These are phyloP conservation scores for Champsocephalus gunnari DNA, from an alignment of 2,797 vertebrate species.

Conservation along the genomic window DNA sequence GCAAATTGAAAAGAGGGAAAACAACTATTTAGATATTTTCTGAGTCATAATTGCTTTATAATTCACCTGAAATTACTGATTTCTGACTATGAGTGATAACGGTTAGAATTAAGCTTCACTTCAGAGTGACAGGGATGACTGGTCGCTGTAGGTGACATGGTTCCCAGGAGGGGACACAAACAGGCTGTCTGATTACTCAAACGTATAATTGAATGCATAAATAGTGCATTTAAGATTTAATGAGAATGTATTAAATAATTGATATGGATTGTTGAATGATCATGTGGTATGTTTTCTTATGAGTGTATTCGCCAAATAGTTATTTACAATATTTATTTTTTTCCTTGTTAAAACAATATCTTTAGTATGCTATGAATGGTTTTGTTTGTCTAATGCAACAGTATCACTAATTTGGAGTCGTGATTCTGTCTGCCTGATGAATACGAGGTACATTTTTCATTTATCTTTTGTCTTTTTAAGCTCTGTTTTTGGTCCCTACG, in stretches of 20 bases:
- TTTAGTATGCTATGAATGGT: background rate
- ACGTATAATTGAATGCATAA: slow-evolving; percentile 29
- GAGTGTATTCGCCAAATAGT: background rate
- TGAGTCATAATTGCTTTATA: slow-evolving; percentile 31
- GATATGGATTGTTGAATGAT: background rate
- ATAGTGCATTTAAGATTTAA: slow-evolving; percentile 16
- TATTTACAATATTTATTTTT: background rate
- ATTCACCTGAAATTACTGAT: slow-evolving; percentile 34
- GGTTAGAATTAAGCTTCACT: background rate
- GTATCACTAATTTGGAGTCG: background rate
- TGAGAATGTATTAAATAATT: slow-evolving; percentile 3
- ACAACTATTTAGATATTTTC: slow-evolving; percentile 30
- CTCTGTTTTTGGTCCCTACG: too few relatives aligned
- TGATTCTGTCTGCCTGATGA: too few relatives aligned
- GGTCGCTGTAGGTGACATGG: background rate
- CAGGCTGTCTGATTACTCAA: slow-evolving; percentile 14
- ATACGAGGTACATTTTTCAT: too few relatives aligned
- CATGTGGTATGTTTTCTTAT: background rate
- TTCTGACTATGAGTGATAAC: background rate
- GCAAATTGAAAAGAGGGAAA: slow-evolving; percentile 36
- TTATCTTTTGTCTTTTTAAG: too few relatives aligned
- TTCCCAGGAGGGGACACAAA: slow-evolving; percentile 4
- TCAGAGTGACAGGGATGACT: background rate
- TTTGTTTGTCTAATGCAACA: background rate
- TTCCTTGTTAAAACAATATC: background rate